phyloP scores from a whole-genome alignment of 2,797 vertebrate species.

The Ptychobarbus kaznakovi region DNA sequence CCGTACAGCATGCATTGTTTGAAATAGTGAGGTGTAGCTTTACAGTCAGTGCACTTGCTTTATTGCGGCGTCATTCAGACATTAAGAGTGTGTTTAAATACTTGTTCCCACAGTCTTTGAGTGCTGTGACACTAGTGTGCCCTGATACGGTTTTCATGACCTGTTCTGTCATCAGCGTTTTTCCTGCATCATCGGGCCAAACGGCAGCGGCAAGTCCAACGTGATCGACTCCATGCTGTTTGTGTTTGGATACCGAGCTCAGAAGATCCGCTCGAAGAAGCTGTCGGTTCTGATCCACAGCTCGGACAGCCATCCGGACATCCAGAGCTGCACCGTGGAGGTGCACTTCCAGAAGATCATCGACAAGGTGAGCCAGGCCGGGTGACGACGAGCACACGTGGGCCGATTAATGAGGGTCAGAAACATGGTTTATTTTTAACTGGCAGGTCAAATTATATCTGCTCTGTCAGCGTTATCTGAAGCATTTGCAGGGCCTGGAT shows the following conservation, averaged over 20 bases:
- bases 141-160: background rate
- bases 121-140: background rate
- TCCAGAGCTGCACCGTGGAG: slow-evolving; percentile 95
- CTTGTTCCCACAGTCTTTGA: background rate
- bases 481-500: too few relatives aligned
- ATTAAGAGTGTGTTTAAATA: too few relatives aligned
- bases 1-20: too few relatives aligned
- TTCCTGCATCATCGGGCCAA: slow-evolving; percentile 98
- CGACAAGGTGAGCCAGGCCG: slow-evolving; percentile 87
- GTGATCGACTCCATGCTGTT: slow-evolving; percentile 99
- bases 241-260: slow-evolving; percentile 98
- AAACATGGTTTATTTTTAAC: too few relatives aligned
- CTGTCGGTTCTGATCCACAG: slow-evolving; percentile 96
- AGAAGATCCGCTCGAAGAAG: slow-evolving; percentile 99
- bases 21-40: too few relatives aligned
- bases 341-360: slow-evolving; percentile 98
- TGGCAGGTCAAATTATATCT: too few relatives aligned
- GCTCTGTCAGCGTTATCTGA: too few relatives aligned
- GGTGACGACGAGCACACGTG: background rate
- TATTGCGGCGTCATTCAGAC: too few relatives aligned
- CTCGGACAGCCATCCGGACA: slow-evolving; percentile 89
- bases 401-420: too few relatives aligned
- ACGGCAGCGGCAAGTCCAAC: slow-evolving; percentile 98
- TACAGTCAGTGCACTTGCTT: too few relatives aligned
- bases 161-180: slow-evolving; percentile 84